Evolutionary conservation across 2,888 invertebrate species (phyloP), one percentile per base, ranked within the genome.

Genomic region (Malachius bipustulatus): DNA sequence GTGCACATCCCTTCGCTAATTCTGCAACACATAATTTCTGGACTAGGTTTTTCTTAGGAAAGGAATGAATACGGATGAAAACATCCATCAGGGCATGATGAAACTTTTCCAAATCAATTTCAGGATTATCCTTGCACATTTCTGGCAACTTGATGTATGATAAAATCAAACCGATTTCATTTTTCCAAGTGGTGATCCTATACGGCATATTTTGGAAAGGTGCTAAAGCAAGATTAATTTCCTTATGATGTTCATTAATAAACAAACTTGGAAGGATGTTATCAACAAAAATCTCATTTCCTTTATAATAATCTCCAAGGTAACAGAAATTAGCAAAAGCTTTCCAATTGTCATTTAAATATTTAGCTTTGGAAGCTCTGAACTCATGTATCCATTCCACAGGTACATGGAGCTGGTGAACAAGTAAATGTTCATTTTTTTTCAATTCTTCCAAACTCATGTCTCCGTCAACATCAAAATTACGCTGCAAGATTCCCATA

Each of bases 401-500:
- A 19, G 24, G 24, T n/a, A 19, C 24, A 8, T 19, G 6, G 6
- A 19, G 6, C 24, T 19, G 6, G 6, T 19, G 6, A 8, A 19
- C n/a, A 8, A 19, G n/a, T 19, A 19, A 8, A n/a, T 6, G n/a
- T 8, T 6, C 24, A n/a, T 8, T 19, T 19, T 19, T 19, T 6
- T 19, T 19, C 6, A n/a, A n/a, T n/a, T 19, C 24, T 8, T 19
- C 24, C 6, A n/a, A n/a, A 19, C 6, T 19, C 24, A 19, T n/a
- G n/a, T n/a, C n/a, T n/a, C n/a, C 64, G 3, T 59, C 54, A 1
- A 72, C 57, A 3, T 70, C 65, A 4, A 83, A 71, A 62, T 88
- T 77, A 1, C 85, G 74, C 12, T 75, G 73, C 4, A 91, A 52
- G 30, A 84, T 64, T 32, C 74, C 72, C 45, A 74, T 72, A 4